Evolutionary conservation across 2,888 invertebrate species (phyloP), one percentile per base, ranked within the genome.

Genomic region (Drosophila merina): DNA sequence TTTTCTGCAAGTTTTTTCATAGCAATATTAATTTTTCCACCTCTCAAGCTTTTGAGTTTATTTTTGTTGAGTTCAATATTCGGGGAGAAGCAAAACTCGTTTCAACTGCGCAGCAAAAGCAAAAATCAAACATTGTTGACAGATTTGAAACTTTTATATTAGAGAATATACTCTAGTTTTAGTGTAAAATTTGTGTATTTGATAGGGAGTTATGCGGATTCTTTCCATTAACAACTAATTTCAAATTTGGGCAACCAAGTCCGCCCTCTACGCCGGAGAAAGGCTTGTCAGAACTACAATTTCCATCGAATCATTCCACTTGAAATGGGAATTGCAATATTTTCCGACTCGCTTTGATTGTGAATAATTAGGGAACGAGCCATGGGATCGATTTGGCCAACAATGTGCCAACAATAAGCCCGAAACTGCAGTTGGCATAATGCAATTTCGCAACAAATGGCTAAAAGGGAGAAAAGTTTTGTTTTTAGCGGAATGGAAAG

Each of bases 71-170:
- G 81, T 52, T 70, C 52, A 50, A 69, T 57, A 55, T 36, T 9
- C 10, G 4, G 14, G 25, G 25, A 20, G 44, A 4, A 3, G 12
- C 25, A 9, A 45, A 75, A 76, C 76, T 71, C 26, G 79, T 76
- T 87, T 71, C 42, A 79, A 83, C 66, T 86, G 72, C 86, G 82
- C 77, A 74, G 69, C 56, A 51, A 52, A 68, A 28, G 40, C 25
- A 20, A 48, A 38, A 49, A 45, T 20, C 1, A 7, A 14, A 51
- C 6, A 14, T 4, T 20, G 42, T 44, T 30, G 20, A 31, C n/a
- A n/a, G 8, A 30, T 20, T 20, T 20, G 1, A 20, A 20, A 20
- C 20, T 20, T 20, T 20, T 20, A 20, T 20, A 20, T 20, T 20
- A 20, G 20, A 20, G 20, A 20, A 20, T 20, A 20, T 20, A 1